Conservation (phyloP, 1,140 invertebrate species). For the Penaeus indicus region DNA sequence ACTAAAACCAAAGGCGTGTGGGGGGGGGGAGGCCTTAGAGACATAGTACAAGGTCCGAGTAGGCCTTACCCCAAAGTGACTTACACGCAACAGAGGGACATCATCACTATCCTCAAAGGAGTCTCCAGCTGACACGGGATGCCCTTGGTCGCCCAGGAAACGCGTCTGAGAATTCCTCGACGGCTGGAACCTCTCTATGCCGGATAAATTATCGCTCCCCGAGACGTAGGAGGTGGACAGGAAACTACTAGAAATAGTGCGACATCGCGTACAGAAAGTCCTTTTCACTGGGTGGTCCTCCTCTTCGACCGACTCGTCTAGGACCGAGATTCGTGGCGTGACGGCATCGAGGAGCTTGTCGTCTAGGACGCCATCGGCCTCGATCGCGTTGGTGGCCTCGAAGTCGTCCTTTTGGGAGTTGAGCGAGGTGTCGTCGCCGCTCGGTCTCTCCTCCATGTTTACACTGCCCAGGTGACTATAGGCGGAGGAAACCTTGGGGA, state of each 20-base stretch:
- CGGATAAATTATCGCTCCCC: slow-evolving; percentile 13
- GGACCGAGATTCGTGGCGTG: slow-evolving; percentile 12
- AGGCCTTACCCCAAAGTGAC: slow-evolving; percentile 3
- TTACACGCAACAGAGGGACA: slow-evolving; percentile 59
- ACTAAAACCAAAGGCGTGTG: too few relatives aligned
- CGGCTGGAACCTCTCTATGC: slow-evolving; percentile 20
- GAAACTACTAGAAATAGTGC: slow-evolving; percentile 46
- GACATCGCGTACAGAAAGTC: slow-evolving; percentile 53
- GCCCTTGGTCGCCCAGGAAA: background rate
- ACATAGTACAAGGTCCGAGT: too few relatives aligned
- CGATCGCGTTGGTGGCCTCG: slow-evolving; percentile 22
- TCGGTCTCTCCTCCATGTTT: slow-evolving; percentile 37
- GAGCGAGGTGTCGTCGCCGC: background rate
- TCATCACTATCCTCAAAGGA: slow-evolving; percentile 42
- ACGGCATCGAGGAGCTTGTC: slow-evolving; percentile 47
- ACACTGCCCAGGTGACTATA: slow-evolving; percentile 50
- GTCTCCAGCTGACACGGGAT: too few relatives aligned
- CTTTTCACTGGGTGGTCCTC: slow-evolving; percentile 28
- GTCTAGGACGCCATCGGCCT: slow-evolving; percentile 36
- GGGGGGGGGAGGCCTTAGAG: too few relatives aligned
- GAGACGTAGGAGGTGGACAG: slow-evolving; percentile 45
- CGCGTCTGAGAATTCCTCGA: background rate
- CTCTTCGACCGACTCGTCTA: slow-evolving; percentile 36
- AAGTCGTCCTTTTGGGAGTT: background rate
- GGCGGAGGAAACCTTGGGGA: background rate